These are phyloP conservation scores for Larimichthys crocea DNA, from an alignment of 2,113 vertebrate genomes.

Conservation along the genomic window DNA sequence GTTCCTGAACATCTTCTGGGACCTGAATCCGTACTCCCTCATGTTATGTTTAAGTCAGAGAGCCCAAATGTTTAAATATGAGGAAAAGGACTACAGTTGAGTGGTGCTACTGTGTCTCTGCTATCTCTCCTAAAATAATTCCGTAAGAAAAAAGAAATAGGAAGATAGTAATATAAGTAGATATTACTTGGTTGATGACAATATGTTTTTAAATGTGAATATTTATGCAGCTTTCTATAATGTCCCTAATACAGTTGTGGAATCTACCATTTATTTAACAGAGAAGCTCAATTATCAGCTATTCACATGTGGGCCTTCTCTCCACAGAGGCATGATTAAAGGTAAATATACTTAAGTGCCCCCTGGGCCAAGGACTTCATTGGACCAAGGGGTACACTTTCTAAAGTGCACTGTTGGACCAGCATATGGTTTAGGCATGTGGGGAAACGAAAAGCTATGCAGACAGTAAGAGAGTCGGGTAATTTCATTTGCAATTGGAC, in stretches of 20 bases:
- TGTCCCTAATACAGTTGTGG: constrained; percentile 11
- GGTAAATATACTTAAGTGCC: constrained; percentile 72
- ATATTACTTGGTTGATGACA: constrained; percentile 29
- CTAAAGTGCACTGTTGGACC: constrained; percentile 56
- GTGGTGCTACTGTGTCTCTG: constrained; percentile 10
- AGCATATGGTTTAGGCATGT: constrained; percentile 74
- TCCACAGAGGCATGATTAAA: constrained; percentile 67
- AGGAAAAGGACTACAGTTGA: background rate
- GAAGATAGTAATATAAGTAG: background rate
- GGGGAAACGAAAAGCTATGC: constrained; percentile 65
- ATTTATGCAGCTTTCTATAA: constrained; percentile 35
- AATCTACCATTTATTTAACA: constrained; percentile 26
- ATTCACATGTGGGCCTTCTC: constrained; percentile 54
- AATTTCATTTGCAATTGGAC: constrained; percentile 77
- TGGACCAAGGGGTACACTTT: constrained; percentile 57
- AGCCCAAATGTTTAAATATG: constrained; percentile 26
- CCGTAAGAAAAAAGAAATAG: background rate
- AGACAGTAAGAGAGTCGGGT: constrained; percentile 63
- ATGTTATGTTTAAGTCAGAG: constrained; percentile 22
- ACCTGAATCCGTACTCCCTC: constrained; percentile 33
- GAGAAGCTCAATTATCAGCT: constrained; percentile 46
- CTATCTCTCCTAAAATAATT: constrained; percentile 21
- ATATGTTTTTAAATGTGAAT: constrained; percentile 29
- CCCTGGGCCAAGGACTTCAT: constrained; percentile 64
- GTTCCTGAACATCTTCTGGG: constrained; percentile 34